Evolutionary conservation across 2,888 invertebrate genomes (phyloP).

Genomic region (Lamellibrachia columna): DNA sequence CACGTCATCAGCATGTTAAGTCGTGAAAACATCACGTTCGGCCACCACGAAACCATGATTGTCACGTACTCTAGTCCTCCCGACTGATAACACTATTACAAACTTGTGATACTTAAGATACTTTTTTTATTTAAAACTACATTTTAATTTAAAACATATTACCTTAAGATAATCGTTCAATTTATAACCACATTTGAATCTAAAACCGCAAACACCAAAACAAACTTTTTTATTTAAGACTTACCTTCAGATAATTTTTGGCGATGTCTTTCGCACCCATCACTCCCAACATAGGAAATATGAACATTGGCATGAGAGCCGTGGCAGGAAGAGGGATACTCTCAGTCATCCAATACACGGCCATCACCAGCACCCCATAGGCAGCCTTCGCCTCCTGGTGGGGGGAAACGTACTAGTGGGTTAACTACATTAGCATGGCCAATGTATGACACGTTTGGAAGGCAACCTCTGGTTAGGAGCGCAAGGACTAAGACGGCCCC

Average conservation of each 20-base stretch:
- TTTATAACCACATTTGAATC: no score
- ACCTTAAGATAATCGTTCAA: no score
- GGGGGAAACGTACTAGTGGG: neutral
- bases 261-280: conserved; percentile 51
- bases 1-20: no score
- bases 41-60: no score
- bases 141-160: no score
- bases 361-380: conserved; percentile 51
- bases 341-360: conserved; percentile 60
- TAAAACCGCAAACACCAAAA: neutral
- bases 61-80: no score
- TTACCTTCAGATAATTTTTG: conserved; percentile 52
- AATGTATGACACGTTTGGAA: neutral
- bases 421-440: neutral
- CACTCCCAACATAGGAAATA: conserved; percentile 60
- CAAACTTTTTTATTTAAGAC: neutral
- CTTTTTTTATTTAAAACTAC: no score
- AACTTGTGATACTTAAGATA: no score
- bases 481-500: no score
- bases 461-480: no score
- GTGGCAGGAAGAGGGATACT: conserved; percentile 60
- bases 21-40: no score
- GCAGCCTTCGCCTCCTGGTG: conserved; percentile 32
- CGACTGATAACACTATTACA: no score
- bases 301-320: conserved; percentile 56